Base-by-base conservation (phyloP, 2,797 vertebrate genomes). In the Loriculus beryllinus region DNA sequence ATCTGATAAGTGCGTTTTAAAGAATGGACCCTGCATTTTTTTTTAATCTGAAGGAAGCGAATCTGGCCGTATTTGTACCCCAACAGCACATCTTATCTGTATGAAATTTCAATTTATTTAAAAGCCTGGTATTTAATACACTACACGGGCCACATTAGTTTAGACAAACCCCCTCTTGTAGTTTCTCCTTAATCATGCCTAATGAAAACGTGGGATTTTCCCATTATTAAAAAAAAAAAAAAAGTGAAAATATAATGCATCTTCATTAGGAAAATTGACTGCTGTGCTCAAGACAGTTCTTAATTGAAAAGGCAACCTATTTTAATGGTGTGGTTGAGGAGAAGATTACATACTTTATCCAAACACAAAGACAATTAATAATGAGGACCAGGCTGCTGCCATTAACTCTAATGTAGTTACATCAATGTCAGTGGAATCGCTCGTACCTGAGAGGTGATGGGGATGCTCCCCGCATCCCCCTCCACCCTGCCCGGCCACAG, bases 291-390 rank as follows among this genome's bases (percentile, higher is more conserved):
- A 97, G 95, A 97, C 96, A 96, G 96, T 97, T 96, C 97, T 97
- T 98, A 98, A 98, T 98, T 98, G 98, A 98, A 98, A 98, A 98
- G 97, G 97, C 97, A 97, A 97, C 97, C 97, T 97, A 97, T 98
- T 98, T 98, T 98, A 98, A 97, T 98, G 97, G 97, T 96, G 97
- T 96, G 96, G 97, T 96, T 95, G 97, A 97, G 97, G 97, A 97
- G 97, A 97, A 98, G 98, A 98, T 98, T 98, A 98, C 97, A 98
- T 96, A 98, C 97, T 98, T 98, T 98, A 98, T 98, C 97, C 98
- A 98, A 98, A 98, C 97, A 98, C 97, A 97, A 97, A 97, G 97
- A 98, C 98, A 98, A 98, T 98, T 98, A 98, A 98, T 98, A 96
- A 97, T 90, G 97, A 97, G 97, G 96, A 97, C 60, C 97, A 94